A percentile compares a stretch with the other conserved stretches of the same genome.
These are phyloP conservation scores for Trogon surrucura DNA, from an alignment of 2,113 vertebrate genomes.

Conservation along the genomic window DNA sequence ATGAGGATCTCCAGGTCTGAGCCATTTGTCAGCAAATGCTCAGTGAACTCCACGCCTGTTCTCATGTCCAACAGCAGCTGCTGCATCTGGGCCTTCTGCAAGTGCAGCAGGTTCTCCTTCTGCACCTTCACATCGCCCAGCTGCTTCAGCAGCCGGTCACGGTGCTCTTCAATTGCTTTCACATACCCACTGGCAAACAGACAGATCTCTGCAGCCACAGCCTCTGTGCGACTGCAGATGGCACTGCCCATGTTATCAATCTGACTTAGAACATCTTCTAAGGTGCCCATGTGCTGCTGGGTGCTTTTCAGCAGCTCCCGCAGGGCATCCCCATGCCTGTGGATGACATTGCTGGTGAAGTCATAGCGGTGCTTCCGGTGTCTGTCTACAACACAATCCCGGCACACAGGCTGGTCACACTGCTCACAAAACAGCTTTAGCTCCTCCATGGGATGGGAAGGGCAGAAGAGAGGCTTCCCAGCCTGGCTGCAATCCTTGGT, in stretches of 20 bases:
- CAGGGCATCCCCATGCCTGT: constrained; percentile 81
- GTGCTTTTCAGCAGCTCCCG: constrained; percentile 78
- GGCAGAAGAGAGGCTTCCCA: constrained; percentile 80
- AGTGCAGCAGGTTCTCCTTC: constrained; percentile 83
- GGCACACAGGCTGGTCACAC: constrained; percentile 86
- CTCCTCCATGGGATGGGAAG: constrained; percentile 84
- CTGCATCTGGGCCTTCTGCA: constrained; percentile 87
- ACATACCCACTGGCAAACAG: constrained; percentile 81
- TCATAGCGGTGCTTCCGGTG: constrained; percentile 85
- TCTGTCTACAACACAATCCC: constrained; percentile 78
- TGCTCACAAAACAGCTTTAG: constrained; percentile 88
- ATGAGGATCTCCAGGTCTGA: constrained; percentile 87
- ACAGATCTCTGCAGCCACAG: constrained; percentile 76
- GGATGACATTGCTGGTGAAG: constrained; percentile 72
- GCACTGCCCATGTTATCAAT: constrained; percentile 70
- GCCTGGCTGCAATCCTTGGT: constrained; percentile 75
- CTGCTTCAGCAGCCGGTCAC: constrained; percentile 80
- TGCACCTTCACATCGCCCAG: constrained; percentile 83
- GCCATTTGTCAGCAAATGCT: constrained; percentile 82
- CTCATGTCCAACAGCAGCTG: constrained; percentile 86
- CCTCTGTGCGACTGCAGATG: constrained; percentile 64
- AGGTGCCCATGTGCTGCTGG: constrained; percentile 73
- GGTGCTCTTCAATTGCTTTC: constrained; percentile 83
- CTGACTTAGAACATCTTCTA: constrained; percentile 78
- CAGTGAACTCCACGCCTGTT: constrained; percentile 83